Base-by-base conservation (phyloP, 2,888 invertebrate genomes). In the Abscondita cerata region DNA sequence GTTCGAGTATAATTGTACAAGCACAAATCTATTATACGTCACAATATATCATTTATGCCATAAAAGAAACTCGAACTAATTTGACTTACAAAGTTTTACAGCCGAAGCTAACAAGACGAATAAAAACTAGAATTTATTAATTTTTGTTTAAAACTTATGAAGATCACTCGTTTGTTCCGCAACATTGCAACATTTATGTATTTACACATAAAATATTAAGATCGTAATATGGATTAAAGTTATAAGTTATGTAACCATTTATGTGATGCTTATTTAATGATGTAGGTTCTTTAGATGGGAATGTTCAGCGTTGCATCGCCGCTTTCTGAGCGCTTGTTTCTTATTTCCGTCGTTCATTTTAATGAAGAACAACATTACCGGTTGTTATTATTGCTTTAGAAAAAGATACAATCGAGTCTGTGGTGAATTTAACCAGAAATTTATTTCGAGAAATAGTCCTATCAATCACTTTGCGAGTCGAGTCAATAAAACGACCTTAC, bases 401-500 rank as follows among this genome's bases (percentile, higher is more conserved):
- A 58, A 47, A 25, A 48, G 13, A 40, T 46, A 46, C 40, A 51
- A 51, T 58, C 36, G 12, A 51, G 44, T 31, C 44, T 18, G 31
- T 20, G 33, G 59, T 62, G 60, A 65, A 68, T 52, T 62, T 61
- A 58, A 62, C 54, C 67, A 72, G 69, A 73, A 72, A 73, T 72
- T 70, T 70, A 73, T 72, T 70, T 72, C 66, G 63, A 70, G 70
- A 63, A 71, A 71, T 69, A 69, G 67, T 70, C 69, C 72, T 67
- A 73, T 73, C 73, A 73, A 73, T 73, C 73, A 72, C 67, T 63
- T 69, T 65, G 65, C 66, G 68, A 68, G 68, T 70, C 66, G 63
- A 65, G 70, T 68, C 69, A 71, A 68, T 70, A 62, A 62, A 65
- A 51, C 65, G 58, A 52, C 56, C 58, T 62, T 64, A 61, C 64